Evolutionary conservation across 2,113 vertebrate genomes (phyloP), one percentile per base, ranked within the genome.

Genomic region (Himantopus leucocephalus): DNA sequence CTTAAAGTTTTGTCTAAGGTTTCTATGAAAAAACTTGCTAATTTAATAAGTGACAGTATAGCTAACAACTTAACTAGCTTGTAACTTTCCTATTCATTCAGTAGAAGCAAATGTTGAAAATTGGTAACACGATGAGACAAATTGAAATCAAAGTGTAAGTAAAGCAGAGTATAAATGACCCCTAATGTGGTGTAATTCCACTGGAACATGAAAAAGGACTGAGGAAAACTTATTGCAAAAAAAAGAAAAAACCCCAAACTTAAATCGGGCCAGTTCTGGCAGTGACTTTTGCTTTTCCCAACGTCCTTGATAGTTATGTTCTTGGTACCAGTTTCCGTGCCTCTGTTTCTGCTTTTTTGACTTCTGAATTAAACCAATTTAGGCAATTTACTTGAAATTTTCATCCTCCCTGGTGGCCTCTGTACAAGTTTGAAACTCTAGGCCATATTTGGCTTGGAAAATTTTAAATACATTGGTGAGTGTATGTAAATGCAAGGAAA

Each of bases 71-170:
- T 91, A 47, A 86, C 71, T 80, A 78, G 87, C 74, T 91, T 94
- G 70, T 95, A 92, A 47, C 82, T 87, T 92, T 85, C 62, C 53
- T 91, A 15, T 67, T 90, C 68, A 82, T 94, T 79, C 81, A 94
- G 58, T 73, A 90, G 87, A 95, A 97, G 71, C 63, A 97, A 96
- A 96, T 91, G 78, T 92, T 88, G 63, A 91, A 95, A 95, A 95
- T 96, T 94, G 63, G 81, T 90, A 77, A 92, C 93, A 90, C 0
- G 1, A 85, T 66, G 66, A 87, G 81, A 95, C 89, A 97, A 92
- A 91, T 63, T 97, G 89, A 96, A 95, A 95, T 89, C 71, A 89
- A 90, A 96, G 74, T 59, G 4, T 80, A 80, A 82, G 62, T 70
- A 59, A 94, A 95, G 18, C 27, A 1, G 34, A n/a, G 17, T 78